These are phyloP conservation scores for Endotricha flammealis DNA, from an alignment of 2,888 invertebrate genomes.

Conservation along the genomic window DNA sequence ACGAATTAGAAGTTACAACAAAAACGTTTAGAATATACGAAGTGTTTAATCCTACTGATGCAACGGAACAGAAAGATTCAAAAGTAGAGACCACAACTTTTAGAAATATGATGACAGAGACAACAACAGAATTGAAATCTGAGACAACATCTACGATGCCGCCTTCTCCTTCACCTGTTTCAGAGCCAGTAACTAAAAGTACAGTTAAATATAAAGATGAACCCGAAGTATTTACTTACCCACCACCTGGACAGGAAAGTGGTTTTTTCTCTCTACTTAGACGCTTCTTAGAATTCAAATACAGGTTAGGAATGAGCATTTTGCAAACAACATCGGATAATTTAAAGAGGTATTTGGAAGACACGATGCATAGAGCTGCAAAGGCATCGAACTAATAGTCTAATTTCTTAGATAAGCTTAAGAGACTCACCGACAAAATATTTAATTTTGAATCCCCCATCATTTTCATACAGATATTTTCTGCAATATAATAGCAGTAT, in stretches of 20 bases:
- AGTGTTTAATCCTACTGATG: slow-evolving; percentile 46
- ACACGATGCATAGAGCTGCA: slow-evolving; percentile 39
- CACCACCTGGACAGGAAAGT: slow-evolving; percentile 50
- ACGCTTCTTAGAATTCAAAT: slow-evolving; percentile 82
- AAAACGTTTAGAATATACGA: slow-evolving; percentile 60
- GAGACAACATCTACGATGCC: slow-evolving; percentile 59
- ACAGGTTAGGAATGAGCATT: slow-evolving; percentile 82
- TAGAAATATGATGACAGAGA: slow-evolving; percentile 51
- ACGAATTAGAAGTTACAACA: slow-evolving; percentile 51
- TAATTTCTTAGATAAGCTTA: slow-evolving; percentile 11
- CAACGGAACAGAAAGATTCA: slow-evolving; percentile 26
- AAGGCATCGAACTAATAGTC: slow-evolving; percentile 35
- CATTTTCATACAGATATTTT: slow-evolving; percentile 10
- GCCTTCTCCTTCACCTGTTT: slow-evolving; percentile 36
- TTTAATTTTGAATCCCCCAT: slow-evolving; percentile 17
- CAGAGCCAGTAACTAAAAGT: slow-evolving; percentile 18
- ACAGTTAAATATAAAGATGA: slow-evolving; percentile 12
- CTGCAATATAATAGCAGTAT: slow-evolving; percentile 4
- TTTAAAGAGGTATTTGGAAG: slow-evolving; percentile 81
- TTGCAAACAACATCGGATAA: slow-evolving; percentile 83
- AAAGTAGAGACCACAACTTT: slow-evolving; percentile 42
- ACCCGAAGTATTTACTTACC: slow-evolving; percentile 61
- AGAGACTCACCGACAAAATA: slow-evolving; percentile 25
- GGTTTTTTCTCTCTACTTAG: slow-evolving; percentile 80
- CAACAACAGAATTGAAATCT: slow-evolving; percentile 54